Base-by-base conservation (phyloP, 2,113 vertebrate genomes). In the Percina caprodes region DNA sequence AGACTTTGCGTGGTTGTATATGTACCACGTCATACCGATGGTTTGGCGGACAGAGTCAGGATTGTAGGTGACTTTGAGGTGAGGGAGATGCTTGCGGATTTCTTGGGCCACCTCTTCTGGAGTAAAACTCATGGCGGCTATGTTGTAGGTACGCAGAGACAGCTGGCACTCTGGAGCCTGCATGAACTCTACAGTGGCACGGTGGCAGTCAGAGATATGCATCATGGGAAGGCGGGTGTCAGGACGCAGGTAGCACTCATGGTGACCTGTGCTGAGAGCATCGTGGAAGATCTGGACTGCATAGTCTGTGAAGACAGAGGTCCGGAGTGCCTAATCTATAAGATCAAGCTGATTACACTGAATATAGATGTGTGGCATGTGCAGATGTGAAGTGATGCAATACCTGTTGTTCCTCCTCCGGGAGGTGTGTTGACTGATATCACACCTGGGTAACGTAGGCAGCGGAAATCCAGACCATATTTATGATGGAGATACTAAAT, bases 211-310 rank as follows among this genome's bases (percentile, higher is more conserved):
- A 13, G 90, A 90, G 74, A 96, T 93, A 65, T 95, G 95, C 95
- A 96, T 96, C 95, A 96, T 96, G 84, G 95, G 95, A 82, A 96
- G 95, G 35, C 94, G 94, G 4, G 95, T 95, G 85, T 95, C 91
- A 0, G 95, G 74, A 30, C 93, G 92, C 72, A 96, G 74, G 88
- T 95, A 95, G 82, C 95, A 95, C 88, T 95, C 94, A 13, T 95
- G 93, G 72, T 92, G 92, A 52, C 94, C 94, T 42, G 89, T 94
- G 84, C 88, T 94, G 79, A 95, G 85, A 63, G 95, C 94, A 46
- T 95, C 95, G 1, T 95, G 94, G 89, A 96, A 95, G 69, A 96
- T 95, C 82, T 96, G 93, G 42, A 95, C 93, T 1, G 95, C 95
- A 19, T 96, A 95, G 82, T 96, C 95, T 96, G 89, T 45, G 42